Base-by-base conservation (phyloP, 2,797 vertebrate genomes). In the Propithecus perrieri region DNA sequence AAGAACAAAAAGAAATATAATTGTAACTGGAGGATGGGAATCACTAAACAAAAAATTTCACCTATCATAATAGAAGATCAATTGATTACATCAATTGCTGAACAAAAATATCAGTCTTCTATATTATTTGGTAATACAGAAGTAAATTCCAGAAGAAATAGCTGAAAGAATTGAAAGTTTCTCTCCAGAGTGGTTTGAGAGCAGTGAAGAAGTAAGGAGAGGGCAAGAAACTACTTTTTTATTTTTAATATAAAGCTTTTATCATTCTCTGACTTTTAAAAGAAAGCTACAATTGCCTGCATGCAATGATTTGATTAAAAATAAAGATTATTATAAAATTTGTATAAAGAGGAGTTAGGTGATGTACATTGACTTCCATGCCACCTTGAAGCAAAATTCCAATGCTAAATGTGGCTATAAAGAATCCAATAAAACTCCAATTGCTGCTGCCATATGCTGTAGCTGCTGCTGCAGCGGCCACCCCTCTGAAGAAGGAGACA, bases 81-180 rank as follows among this genome's bases (percentile, higher is more conserved):
- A 67, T 3, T 63, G 43, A 69, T 75, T 24, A n/a, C 38, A 83
- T 72, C 59, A 81, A 72, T 35, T 65, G 10, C 85, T 50, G 14
- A 86, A 67, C 46, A 61, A 72, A 72, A 57, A n/a, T 35, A 28
- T 55, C 26, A 48, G 15, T 76, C 61, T 30, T 85, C 80, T 65
- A 50, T n/a, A 89, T 65, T 69, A 90, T 26, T 87, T 92, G 65
- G 35, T 72, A 78, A 41, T 53, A 61, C n/a, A 65, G 46, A 63
- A 63, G 65, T 48, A 63, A 94, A n/a, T 78, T 89, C 46, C 61
- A 75, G 83, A 48, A 93, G 91, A 89, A 88, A 83, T 12, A 81
- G 75, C 35, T 81, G 26, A 84, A 96, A 89, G 50, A 78, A 78
- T 74, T 89, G 63, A 72, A 87, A 79, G 17, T 38, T 95, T 83